Conservation (phyloP, 2,888 invertebrate genomes). For the Drosophila limbata region DNA sequence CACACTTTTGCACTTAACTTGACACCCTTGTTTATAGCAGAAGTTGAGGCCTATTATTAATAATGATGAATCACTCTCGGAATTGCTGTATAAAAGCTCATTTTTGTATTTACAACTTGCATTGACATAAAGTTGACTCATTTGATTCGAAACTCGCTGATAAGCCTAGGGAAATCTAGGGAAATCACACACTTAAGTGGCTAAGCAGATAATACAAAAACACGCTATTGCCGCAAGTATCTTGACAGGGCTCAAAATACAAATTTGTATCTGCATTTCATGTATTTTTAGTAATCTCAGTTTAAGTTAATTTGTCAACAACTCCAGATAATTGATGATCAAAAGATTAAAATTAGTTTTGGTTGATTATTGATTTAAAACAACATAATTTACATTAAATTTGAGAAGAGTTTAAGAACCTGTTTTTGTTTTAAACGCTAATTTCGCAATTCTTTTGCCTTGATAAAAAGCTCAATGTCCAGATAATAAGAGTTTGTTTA, state of each 20-base stretch:
- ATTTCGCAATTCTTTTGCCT: neutral
- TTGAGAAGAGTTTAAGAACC: too few species aligned
- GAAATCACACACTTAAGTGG: constrained; percentile 12
- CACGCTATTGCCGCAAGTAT: neutral
- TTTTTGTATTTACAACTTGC: constrained; percentile 14
- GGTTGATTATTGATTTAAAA: too few species aligned
- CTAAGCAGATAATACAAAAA: neutral
- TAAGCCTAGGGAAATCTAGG: neutral
- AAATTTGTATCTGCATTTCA: neutral
- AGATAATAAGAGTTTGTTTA: neutral
- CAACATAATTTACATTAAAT: too few species aligned
- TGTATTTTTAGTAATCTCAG: neutral
- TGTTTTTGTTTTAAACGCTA: neutral
- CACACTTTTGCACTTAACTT: neutral
- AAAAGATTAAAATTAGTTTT: neutral
- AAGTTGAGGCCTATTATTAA: constrained; percentile 1
- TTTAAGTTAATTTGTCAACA: too few species aligned
- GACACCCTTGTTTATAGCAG: neutral
- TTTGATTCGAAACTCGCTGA: neutral
- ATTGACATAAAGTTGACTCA: constrained; percentile 34
- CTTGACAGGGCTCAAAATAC: neutral
- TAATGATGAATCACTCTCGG: constrained; percentile 35
- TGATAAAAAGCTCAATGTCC: neutral
- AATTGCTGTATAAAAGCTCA: constrained; percentile 7
- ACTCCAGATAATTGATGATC: neutral